Conservation (phyloP, 2,888 invertebrate genomes). For the Malthinus seriepunctatus region DNA sequence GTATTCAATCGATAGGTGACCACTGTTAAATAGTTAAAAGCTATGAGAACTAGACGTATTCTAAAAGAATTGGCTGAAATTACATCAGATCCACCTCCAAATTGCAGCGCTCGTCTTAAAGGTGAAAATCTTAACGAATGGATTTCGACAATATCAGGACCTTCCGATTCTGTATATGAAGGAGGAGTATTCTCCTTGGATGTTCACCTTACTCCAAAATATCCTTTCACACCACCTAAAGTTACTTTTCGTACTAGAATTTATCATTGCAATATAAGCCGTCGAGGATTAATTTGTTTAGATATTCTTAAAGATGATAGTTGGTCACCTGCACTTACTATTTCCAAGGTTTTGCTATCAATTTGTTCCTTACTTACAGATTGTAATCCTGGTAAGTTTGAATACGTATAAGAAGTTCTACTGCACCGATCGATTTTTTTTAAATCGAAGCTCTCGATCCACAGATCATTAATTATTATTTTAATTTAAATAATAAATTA, state of each 20-base stretch:
- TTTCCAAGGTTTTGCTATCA: constrained; percentile 95
- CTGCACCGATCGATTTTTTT: too few species aligned
- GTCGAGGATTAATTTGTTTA: constrained; percentile 97
- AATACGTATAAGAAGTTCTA: too few species aligned
- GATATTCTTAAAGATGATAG: constrained; percentile 98
- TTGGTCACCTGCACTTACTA: constrained; percentile 98
- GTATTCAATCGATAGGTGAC: constrained; percentile 63
- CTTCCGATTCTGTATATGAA: constrained; percentile 96
- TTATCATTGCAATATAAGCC: constrained; percentile 99
- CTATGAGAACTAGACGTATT: constrained; percentile 91
- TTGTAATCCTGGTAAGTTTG: constrained; percentile 89
- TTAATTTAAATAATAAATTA: too few species aligned
- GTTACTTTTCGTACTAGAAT: constrained; percentile 77
- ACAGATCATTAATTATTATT: too few species aligned
- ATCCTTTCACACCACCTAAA: constrained; percentile 98
- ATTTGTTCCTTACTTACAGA: constrained; percentile 98
- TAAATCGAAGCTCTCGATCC: too few species aligned
- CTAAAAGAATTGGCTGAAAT: constrained; percentile 98
- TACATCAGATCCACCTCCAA: constrained; percentile 95
- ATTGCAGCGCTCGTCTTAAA: constrained; percentile 98
- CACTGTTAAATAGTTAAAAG: constrained; percentile 86
- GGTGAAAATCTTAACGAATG: constrained; percentile 97
- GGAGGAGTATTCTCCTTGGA: constrained; percentile 98
- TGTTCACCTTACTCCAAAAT: constrained; percentile 96
- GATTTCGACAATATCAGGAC: constrained; percentile 96